Evolutionary conservation across 2,797 vertebrate species (phyloP).

Genomic region (Acrocephalus scirpaceus): DNA sequence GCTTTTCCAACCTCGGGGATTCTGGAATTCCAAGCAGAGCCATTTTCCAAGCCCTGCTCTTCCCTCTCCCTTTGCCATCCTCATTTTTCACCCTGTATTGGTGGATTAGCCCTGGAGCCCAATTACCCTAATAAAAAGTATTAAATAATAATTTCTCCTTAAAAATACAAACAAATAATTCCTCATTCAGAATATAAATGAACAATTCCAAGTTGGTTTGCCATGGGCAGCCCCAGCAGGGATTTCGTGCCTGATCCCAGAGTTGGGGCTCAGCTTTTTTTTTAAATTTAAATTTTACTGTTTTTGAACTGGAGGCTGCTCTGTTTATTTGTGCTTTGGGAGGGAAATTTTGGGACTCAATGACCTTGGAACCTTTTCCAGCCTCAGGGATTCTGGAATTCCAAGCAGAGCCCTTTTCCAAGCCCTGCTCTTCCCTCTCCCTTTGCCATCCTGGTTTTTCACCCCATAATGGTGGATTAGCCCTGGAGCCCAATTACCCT

Average conservation of each 20-base stretch:
- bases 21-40: not conserved
- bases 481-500: not conserved
- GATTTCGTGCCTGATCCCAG: not conserved
- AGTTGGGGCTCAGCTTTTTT: not conserved
- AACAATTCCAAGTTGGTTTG: not conserved
- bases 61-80: not conserved
- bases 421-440: not conserved
- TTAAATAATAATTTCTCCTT: not conserved
- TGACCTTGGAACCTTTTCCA: not conserved
- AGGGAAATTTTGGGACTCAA: not conserved
- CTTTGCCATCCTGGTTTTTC: not conserved
- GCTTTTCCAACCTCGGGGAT: not conserved
- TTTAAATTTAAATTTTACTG: not conserved
- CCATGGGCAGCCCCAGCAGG: not conserved
- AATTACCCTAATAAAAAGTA: not conserved
- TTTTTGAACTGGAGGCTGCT: conserved; percentile 33
- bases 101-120: not conserved
- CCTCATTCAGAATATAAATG: not conserved
- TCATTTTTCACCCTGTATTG: not conserved
- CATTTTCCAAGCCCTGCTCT: not conserved
- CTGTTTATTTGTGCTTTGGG: not conserved
- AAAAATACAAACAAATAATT: not conserved
- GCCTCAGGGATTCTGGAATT: not conserved
- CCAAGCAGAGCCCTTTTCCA: not conserved
- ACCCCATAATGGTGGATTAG: not conserved